Evolutionary conservation across 2,113 vertebrate species (phyloP).

Genomic region (Atrichornis clamosus): DNA sequence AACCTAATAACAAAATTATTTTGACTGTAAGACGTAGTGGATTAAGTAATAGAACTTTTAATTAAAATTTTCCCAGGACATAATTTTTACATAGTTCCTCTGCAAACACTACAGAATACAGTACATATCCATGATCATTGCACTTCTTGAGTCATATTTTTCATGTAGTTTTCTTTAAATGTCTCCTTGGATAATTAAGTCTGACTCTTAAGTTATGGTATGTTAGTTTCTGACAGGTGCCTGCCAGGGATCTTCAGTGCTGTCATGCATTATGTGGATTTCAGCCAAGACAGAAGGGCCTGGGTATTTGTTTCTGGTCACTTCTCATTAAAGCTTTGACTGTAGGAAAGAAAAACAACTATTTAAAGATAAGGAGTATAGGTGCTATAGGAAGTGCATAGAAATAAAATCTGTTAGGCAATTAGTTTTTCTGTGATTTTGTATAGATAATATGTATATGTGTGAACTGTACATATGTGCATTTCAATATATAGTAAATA

Average conservation of each 20-base stretch:
- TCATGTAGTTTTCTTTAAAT: slow-evolving; percentile 70
- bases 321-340: slow-evolving; percentile 70
- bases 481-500: background rate
- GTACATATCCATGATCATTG: background rate
- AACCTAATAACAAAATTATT: background rate
- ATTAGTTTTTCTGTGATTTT: background rate
- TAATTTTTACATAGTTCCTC: background rate
- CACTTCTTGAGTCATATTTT: slow-evolving; percentile 64
- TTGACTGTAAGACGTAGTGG: background rate
- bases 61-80: background rate
- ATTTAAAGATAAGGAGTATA: slow-evolving; percentile 22
- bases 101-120: background rate
- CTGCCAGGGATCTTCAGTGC: slow-evolving; percentile 73
- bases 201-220: slow-evolving; percentile 68
- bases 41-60: background rate
- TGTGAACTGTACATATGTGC: background rate
- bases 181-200: slow-evolving; percentile 72
- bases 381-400: background rate
- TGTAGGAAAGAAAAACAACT: slow-evolving; percentile 50
- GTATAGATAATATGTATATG: background rate
- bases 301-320: slow-evolving; percentile 65
- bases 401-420: slow-evolving; percentile 39
- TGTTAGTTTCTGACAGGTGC: slow-evolving; percentile 75
- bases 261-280: slow-evolving; percentile 72
- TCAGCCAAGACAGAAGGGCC: slow-evolving; percentile 69